Base-by-base conservation (phyloP, 2,113 vertebrate species). In the Spilogale gracilis region DNA sequence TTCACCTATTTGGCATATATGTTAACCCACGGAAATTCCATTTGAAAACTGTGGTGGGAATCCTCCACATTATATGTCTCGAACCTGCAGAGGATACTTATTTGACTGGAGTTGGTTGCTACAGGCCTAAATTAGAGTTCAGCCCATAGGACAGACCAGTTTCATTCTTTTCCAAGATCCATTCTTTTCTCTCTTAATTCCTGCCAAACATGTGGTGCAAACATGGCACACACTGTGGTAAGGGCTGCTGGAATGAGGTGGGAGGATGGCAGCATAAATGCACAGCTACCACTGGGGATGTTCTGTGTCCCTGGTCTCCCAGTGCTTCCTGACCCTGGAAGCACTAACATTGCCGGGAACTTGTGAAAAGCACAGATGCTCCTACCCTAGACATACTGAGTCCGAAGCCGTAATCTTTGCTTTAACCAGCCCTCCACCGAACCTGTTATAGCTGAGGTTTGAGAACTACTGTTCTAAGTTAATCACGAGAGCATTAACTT, bases 201-300 rank as follows among this genome's bases (percentile, higher is more conserved):
- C 88, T 50, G 76, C 18, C 45, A 78, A 67, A 9, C 4, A 27
- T 38, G 50, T 50, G 10, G 8, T 43, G 20, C 45, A 93, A 21
- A 85, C 7, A 45, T 32, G 21, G 23, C 38, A 80, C 27, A 38
- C 38, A 38, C 43, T 27, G n/a, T 76, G 79, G 13, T 83, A 78
- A 73, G 65, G 43, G 54, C 10, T 58, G 30, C 6, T 5, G 43
- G 71, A n/a, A 12, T 9, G 18, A 60, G 21, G 18, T 13, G 43
- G 27, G 18, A 78, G 16, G 17, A 50, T 0, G 13, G n/a, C 1
- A 58, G 14, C 1, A 30, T 10, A 73, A 90, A 43, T 7, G 0
- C 11, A 54, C 2, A 52, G 60, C 25, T 11, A 25, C 50, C 1
- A 0, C 0, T 3, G 2, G 56, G 2, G 2, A 25, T 1, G 2